These are phyloP conservation scores for Aculops lycopersici DNA, from an alignment of 1,140 invertebrate genomes.

Conservation along the genomic window DNA sequence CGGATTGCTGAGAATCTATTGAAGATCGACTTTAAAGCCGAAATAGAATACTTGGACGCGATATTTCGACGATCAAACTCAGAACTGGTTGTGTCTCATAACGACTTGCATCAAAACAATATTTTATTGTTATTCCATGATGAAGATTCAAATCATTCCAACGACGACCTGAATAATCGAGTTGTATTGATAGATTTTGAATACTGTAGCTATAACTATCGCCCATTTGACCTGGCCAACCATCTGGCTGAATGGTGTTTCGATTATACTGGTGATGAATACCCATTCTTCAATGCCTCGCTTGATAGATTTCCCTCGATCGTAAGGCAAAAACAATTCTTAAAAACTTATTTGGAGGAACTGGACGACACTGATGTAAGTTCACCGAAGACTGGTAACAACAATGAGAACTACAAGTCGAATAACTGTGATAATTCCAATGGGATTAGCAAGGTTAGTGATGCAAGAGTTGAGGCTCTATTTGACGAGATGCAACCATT, in stretches of 20 bases:
- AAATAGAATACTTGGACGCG: not conserved
- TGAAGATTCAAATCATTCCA: not conserved
- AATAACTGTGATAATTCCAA: slow-evolving; percentile 7
- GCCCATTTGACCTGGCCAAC: slow-evolving; percentile 84
- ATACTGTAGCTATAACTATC: slow-evolving; percentile 71
- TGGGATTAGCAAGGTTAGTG: slow-evolving; percentile 10
- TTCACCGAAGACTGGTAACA: slow-evolving; percentile 6
- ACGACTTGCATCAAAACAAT: slow-evolving; percentile 79
- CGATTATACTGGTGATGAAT: slow-evolving; percentile 30
- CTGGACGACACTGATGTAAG: slow-evolving; percentile 4
- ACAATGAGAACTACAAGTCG: not conserved
- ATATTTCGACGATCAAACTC: slow-evolving; percentile 22
- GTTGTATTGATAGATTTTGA: slow-evolving; percentile 92
- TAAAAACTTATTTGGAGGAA: slow-evolving; percentile 29
- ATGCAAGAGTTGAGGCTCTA: slow-evolving; percentile 28
- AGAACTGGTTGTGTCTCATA: slow-evolving; percentile 80
- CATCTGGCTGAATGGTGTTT: slow-evolving; percentile 68
- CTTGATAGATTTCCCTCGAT: slow-evolving; percentile 33
- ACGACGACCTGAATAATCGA: slow-evolving; percentile 9
- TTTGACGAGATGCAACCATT: slow-evolving; percentile 46
- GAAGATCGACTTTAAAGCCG: not conserved
- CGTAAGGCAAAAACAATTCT: slow-evolving; percentile 46
- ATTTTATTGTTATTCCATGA: slow-evolving; percentile 36
- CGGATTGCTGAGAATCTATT: not conserved
- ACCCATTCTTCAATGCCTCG: slow-evolving; percentile 22